Evolutionary conservation across 64 coral and sea anemone genomes (phyloP).

Genomic region (Stylophora pistillata): DNA sequence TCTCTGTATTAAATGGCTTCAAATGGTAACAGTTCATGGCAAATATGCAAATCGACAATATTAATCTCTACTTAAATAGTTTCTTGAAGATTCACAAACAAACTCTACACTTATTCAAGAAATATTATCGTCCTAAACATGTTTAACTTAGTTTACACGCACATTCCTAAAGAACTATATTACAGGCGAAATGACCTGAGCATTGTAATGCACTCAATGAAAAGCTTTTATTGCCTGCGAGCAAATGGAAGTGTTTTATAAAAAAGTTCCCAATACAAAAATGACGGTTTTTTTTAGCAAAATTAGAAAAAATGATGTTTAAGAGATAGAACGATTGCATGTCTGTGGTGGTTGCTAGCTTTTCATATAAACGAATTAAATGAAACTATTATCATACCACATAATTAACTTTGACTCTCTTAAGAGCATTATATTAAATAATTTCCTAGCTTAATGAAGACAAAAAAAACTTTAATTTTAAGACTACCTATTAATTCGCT

Average conservation of each 20-base stretch:
- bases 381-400: neutral
- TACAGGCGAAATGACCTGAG: neutral
- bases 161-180: conserved; percentile 12
- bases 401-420: neutral
- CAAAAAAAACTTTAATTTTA: neutral
- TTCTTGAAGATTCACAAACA: neutral
- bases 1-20: neutral
- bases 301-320: neutral
- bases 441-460: neutral
- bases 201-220: no score
- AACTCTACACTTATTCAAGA: conserved; percentile 22
- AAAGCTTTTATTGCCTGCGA: neutral
- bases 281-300: neutral
- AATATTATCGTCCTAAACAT: conserved; percentile 12
- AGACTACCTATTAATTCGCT: neutral
- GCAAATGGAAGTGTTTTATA: no score
- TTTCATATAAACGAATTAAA: conserved; percentile 3
- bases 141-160: conserved; percentile 13
- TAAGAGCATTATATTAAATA: conserved; percentile 5
- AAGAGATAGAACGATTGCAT: neutral
- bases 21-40: neutral
- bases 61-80: conserved; percentile 39
- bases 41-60: conserved; percentile 4
- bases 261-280: neutral
- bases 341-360: conserved; percentile 3